Evolutionary conservation across 1,140 invertebrate genomes (phyloP).

Genomic region (Anastrepha obliqua): DNA sequence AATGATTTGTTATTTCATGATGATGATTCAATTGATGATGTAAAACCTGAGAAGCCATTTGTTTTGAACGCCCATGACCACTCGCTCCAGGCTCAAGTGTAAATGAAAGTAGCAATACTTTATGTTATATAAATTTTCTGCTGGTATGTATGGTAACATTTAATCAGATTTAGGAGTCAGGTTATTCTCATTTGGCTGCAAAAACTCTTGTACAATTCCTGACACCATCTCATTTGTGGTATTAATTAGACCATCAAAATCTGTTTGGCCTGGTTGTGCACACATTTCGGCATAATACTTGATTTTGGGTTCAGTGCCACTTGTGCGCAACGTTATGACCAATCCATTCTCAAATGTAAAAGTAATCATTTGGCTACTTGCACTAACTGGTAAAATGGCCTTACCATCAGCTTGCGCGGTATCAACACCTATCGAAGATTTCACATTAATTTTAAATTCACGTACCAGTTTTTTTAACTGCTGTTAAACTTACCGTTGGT

Average conservation of each 20-base stretch:
- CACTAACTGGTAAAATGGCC: conserved; percentile 86
- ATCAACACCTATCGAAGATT: conserved; percentile 82
- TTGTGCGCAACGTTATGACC: conserved; percentile 92
- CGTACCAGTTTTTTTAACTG: neutral
- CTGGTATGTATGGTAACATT: conserved; percentile 19
- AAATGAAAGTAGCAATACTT: conserved; percentile 2
- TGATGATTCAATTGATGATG: neutral
- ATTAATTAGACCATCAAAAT: conserved; percentile 79
- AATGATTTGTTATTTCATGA: neutral
- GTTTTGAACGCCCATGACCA: neutral
- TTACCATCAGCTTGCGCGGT: conserved; percentile 82
- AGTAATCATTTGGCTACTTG: conserved; percentile 94
- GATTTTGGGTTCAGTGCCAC: conserved; percentile 98
- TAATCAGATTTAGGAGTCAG: conserved; percentile 75
- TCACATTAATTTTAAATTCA: neutral
- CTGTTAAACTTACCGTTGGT: conserved; percentile 77
- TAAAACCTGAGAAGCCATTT: neutral
- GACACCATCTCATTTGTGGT: conserved; percentile 86
- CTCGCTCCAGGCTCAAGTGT: neutral
- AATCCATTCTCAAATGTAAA: conserved; percentile 93
- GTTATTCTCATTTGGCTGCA: conserved; percentile 86
- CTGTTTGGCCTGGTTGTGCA: conserved; percentile 82
- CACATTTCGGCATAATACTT: conserved; percentile 97
- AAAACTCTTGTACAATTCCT: conserved; percentile 85
- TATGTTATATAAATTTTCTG: neutral